Base-by-base conservation (phyloP, 2,797 vertebrate genomes). In the Gobionotothen gibberifrons region DNA sequence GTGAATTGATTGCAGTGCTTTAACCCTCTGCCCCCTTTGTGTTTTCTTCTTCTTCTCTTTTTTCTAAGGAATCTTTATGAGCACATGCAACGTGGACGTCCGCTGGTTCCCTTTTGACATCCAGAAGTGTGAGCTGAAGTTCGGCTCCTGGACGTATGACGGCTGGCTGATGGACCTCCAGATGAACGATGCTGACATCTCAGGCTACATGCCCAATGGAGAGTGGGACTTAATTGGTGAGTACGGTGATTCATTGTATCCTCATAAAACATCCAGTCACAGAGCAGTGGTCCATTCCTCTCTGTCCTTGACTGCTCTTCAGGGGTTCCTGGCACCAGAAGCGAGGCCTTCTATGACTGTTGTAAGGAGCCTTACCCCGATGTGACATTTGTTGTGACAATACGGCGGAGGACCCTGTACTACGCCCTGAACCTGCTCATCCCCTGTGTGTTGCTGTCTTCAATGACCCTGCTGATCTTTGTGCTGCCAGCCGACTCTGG, bases 31-130 rank as follows among this genome's bases (percentile, higher is more conserved):
- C 21, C 32, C 7, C 9, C 9, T 32, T 44, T 15, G 46, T 74
- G 6, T 42, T n/a, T 39, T 22, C 12, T 58, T 51, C 12, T 58
- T 51, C 15, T 42, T 1, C 42, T 51, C 19, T 16, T 42, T 62
- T 21, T 32, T 47, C 84, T 36, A 36, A 96, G 95, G 95, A 9
- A 96, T 96, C 85, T 96, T 96, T 56, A 95, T 94, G 93, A 96
- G 95, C 79, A 95, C 95, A 1, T 96, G 95, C 78, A 95, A 94
- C 12, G 95, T 96, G 84, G 95, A 96, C 2, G 95, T 95, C 0
- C 94, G 95, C 83, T 96, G 95, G 95, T 96, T 96, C 74, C 95
- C 95, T 5, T 96, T 96, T 12, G 95, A 96, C 88, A 93, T 95
- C 69, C 95, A 96, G 85, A 92, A 90, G 74, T 96, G 95, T 6